Evolutionary conservation across 2,113 vertebrate genomes (phyloP), one percentile per base, ranked within the genome.

Genomic region (Indicator maculatus): DNA sequence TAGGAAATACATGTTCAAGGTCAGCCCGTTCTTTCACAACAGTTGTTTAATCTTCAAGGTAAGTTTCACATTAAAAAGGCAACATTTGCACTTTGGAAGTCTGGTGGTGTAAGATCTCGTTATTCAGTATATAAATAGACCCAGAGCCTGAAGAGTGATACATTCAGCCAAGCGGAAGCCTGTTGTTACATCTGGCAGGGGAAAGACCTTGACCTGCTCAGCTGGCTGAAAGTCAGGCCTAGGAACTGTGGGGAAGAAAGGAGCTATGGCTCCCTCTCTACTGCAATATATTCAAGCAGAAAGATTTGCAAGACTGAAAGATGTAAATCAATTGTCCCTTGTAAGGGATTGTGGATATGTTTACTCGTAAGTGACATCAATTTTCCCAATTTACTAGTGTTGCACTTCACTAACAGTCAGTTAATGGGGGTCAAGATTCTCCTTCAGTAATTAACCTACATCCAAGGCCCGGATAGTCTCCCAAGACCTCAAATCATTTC

Each of bases 21-120:
- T 88, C 90, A 52, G 70, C 78, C 74, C 92, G 30, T 65, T 93
- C 78, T 89, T 70, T 86, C 47, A 59, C 50, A 91, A 90, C 70
- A 71, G 58, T 39, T 79, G 70, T 70, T 93, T 74, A 74, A 84
- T 79, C 91, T 96, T 88, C 60, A 89, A 90, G 90, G 78, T 47
- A 78, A 95, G n/a, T 28, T 93, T 90, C 78, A 87, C 8, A 66
- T 86, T 74, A 79, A 87, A 92, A 92, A 80, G 66, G 41, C 64
- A 93, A 69, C 38, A 38, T 75, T 63, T 61, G 41, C 67, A 55
- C 52, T 66, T 58, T 28, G 39, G 72, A 91, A 87, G 74, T 64
- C 33, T 9, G 26, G 36, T 69, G 63, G 9, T 5, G 11, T 63
- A 39, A 61, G 69, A 73, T 44, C 38, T 4, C 2, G 0, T 58